A percentile compares a stretch with the other conserved stretches of the same genome.
These are phyloP conservation scores for Heliconius nattereri DNA, from an alignment of 1,140 invertebrate species.

Conservation along the genomic window DNA sequence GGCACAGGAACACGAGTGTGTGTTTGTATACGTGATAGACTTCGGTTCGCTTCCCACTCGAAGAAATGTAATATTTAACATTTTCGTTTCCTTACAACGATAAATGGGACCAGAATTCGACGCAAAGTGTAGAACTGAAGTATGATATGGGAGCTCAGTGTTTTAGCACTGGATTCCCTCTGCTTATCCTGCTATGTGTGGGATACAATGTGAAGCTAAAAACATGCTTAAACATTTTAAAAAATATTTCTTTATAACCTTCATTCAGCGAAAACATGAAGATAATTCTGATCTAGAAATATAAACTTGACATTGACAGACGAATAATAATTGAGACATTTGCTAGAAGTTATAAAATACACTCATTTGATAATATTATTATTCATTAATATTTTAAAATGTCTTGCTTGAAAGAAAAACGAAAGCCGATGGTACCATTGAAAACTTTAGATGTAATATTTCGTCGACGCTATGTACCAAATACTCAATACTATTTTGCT, in stretches of 20 bases:
- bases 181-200: too few relatives aligned
- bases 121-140: too few relatives aligned
- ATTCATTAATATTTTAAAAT: slow-evolving; percentile 44
- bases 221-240: neutral
- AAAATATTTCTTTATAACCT: neutral
- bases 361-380: neutral
- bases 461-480: slow-evolving; percentile 67
- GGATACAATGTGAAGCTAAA: too few relatives aligned
- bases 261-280: neutral
- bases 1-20: too few relatives aligned
- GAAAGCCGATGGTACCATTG: slow-evolving; percentile 68
- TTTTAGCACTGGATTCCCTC: too few relatives aligned
- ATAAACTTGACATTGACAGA: slow-evolving; percentile 37
- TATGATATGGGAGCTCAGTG: too few relatives aligned
- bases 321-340: slow-evolving; percentile 18
- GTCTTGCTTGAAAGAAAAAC: slow-evolving; percentile 65
- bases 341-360: slow-evolving; percentile 10
- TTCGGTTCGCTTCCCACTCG: too few relatives aligned
- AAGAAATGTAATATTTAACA: too few relatives aligned
- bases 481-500: slow-evolving; percentile 72
- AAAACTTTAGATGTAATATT: slow-evolving; percentile 74
- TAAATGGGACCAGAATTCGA: too few relatives aligned
- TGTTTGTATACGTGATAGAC: too few relatives aligned
- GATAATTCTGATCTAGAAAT: neutral
- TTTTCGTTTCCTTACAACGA: too few relatives aligned